Percentiles rank a stretch among this genome's conserved stretches.
phyloP scores from a whole-genome alignment of 2,797 vertebrate species.

The Aythya fuligula region DNA sequence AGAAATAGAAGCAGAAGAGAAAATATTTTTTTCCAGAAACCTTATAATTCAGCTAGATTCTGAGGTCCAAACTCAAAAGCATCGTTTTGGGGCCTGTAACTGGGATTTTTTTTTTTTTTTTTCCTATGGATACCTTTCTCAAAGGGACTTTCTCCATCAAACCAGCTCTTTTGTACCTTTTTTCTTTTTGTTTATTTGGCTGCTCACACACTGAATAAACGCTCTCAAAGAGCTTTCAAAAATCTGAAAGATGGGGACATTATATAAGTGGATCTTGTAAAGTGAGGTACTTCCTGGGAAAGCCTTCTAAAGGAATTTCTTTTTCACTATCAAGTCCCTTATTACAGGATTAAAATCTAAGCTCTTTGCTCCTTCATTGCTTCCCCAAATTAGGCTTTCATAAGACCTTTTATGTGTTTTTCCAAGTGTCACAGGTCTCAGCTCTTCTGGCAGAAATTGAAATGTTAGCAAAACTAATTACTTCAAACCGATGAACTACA shows the following conservation, averaged over 20 bases:
- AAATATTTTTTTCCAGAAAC: neutral
- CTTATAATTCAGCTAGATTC: neutral
- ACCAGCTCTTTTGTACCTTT: neutral
- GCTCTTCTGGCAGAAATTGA: conserved; percentile 11
- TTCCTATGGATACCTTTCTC: neutral
- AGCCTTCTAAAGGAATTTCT: conserved; percentile 43
- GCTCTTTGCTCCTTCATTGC: conserved; percentile 37
- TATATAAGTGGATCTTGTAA: neutral
- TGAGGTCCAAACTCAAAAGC: neutral
- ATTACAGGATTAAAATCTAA: conserved; percentile 66
- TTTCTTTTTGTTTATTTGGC: neutral
- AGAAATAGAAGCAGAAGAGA: neutral
- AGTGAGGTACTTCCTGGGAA: conserved; percentile 11
- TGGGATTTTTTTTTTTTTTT: neutral
- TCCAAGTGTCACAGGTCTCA: neutral
- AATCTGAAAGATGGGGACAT: neutral
- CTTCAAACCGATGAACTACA: neutral
- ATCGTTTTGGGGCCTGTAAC: neutral
- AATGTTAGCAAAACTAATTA: conserved; percentile 4
- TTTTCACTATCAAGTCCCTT: conserved; percentile 35
- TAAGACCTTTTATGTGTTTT: conserved; percentile 26
- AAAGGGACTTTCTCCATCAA: neutral
- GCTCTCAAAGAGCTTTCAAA: conserved; percentile 7
- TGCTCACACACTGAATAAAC: neutral
- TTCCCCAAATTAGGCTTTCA: conserved; percentile 45